Evolutionary conservation across 2,113 vertebrate genomes (phyloP).

Genomic region (zebrafish (Danio rerio)): GRCz12tu NC_133186.1:8848501-8849000

Average conservation of each 20-base stretch:
- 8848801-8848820: background rate
- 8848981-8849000: background rate
- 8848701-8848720: background rate
- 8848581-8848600: constrained; percentile 29
- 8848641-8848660: background rate
- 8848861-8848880: background rate
- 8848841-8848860: background rate
- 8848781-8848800: constrained; percentile 3
- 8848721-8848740: background rate
- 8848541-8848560: constrained; percentile 29
- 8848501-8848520: constrained; percentile 32
- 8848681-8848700: constrained; percentile 13
- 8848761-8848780: constrained; percentile 1
- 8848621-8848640: background rate
- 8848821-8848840: background rate
- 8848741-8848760: constrained; percentile 3
- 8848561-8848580: constrained; percentile 8
- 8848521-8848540: constrained; percentile 42
- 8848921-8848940: background rate
- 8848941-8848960: background rate
- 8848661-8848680: background rate
- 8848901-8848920: background rate
- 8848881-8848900: background rate
- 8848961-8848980: background rate
- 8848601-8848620: constrained; percentile 1